Percentiles rank a stretch among this genome's conserved stretches.
phyloP scores from a whole-genome alignment of 2,888 invertebrate genomes.

The Colostygia pectinataria region DNA sequence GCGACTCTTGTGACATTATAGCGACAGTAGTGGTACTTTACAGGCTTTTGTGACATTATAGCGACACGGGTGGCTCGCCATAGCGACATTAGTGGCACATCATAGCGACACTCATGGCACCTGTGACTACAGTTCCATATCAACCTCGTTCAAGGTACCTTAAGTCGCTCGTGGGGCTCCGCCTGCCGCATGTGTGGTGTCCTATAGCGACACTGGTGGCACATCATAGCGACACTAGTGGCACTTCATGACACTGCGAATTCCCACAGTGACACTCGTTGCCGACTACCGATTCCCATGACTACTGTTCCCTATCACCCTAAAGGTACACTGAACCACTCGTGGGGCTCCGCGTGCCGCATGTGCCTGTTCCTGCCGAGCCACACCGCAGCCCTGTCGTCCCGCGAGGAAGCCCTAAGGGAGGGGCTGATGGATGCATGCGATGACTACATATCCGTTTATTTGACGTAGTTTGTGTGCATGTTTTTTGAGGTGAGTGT shows the following conservation, averaged over 20 bases:
- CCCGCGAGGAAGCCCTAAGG: constrained; percentile 33
- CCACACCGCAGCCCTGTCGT: constrained; percentile 49
- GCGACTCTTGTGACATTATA: too few species aligned
- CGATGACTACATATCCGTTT: constrained; percentile 71
- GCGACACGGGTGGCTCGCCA: too few species aligned
- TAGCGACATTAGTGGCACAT: too few species aligned
- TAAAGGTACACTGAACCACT: constrained; percentile 62
- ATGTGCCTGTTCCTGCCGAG: constrained; percentile 70
- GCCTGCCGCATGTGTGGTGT: constrained; percentile 8
- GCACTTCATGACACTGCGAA: neutral
- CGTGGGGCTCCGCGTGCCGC: constrained; percentile 63
- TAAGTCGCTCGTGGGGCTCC: constrained; percentile 69
- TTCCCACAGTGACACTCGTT: too few species aligned
- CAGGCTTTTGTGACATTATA: neutral
- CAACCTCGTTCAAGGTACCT: constrained; percentile 52
- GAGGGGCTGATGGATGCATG: constrained; percentile 66
- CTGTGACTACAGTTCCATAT: neutral
- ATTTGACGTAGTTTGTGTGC: constrained; percentile 53
- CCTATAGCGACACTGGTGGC: neutral
- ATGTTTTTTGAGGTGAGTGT: neutral
- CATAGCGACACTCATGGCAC: neutral
- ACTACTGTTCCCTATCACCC: neutral
- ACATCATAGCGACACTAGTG: neutral
- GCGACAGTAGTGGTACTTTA: neutral
- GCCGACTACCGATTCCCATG: too few species aligned